Evolutionary conservation across 1,140 invertebrate species (phyloP), one percentile per base, ranked within the genome.

Genomic region (Eriocheir sinensis): DNA sequence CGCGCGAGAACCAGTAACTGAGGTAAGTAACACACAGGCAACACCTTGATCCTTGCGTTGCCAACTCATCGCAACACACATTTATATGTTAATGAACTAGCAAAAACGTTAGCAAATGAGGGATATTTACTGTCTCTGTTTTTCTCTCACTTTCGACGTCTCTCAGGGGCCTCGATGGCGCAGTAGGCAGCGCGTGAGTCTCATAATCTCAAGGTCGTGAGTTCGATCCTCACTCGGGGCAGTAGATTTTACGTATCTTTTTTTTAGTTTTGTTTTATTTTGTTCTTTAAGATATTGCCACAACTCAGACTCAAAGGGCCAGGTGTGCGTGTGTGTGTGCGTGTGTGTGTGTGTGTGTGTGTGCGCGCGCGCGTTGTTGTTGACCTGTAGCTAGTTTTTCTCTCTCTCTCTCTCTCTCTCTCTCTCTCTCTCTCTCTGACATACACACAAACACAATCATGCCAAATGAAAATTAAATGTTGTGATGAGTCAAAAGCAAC

Each of bases 121-220:
- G n/a, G n/a, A n/a, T 72, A 12, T n/a, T 72, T 72, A 72, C 6
- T 12, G 3, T 72, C 21, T 72, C 17, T 72, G 21, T 72, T 4
- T 72, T 4, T 72, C 21, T 72, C 27, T 72, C 17, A n/a, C 60
- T 48, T 8, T 15, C 17, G 27, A 12, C 6, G 12, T n/a, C 60
- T n/a, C 27, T 72, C 60, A 72, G n/a, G 27, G 27, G 94, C 95
- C 96, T 98, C 98, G 98, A 98, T 98, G 97, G 98, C 98, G 98
- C 98, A 98, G 98, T 98, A 98, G 98, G 98, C 97, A 98, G 98
- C 98, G 98, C 98, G 98, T 98, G 98, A 98, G 98, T 98, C 98
- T 98, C 98, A 98, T 98, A 98, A 98, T 98, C 98, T 98, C 98
- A 98, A 98, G 98, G 98, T 98, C 98, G 98, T 98, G 98, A 98